Base-by-base conservation (phyloP, 1,140 invertebrate species). In the Cataglyphis hispanica region DNA sequence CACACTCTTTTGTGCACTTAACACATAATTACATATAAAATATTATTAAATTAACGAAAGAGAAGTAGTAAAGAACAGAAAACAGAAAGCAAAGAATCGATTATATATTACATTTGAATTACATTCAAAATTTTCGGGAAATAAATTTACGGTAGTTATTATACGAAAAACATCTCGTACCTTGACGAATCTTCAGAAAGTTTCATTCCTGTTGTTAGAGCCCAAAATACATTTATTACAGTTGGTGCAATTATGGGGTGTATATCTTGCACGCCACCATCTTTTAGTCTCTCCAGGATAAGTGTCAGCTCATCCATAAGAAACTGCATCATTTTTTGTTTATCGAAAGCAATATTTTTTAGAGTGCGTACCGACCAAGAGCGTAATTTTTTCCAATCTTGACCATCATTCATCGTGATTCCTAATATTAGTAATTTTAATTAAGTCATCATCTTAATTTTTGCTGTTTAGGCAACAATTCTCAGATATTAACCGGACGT, bases 191-290 rank as follows among this genome's bases (percentile, higher is more conserved):
- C 87, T 6, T 92, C 93, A 5, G 91, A 87, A 16, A 96, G 95
- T 63, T 95, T 91, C 77, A 96, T 95, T 74, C 98, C 98, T 8
- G 97, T 96, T 1, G 96, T 95, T 50, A 97, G 94, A 37, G 95
- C 96, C 97, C 97, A 98, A 1, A 98, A 90, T 1, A 97, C 96
- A 91, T 98, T 98, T 84, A 98, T 95, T 0, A 98, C 96, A 19
- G 96, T 96, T 25, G 96, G 95, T 0, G 96, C 95, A 46, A 97
- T 92, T 83, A 96, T 90, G 0, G 93, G 92, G 86, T 85, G 93
- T 86, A 88, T 95, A 91, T 0, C 86, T 80, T 94, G 92, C 25
- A 96, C 91, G 2, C 92, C 89, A 1, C 94, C 92, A 19, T 95
- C 86, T 63, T 92, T 76, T n/a, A 97, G 92, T 37, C 92, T 93